Base-by-base conservation (phyloP, 2,888 invertebrate species). In the Hypercompe scribonia region DNA sequence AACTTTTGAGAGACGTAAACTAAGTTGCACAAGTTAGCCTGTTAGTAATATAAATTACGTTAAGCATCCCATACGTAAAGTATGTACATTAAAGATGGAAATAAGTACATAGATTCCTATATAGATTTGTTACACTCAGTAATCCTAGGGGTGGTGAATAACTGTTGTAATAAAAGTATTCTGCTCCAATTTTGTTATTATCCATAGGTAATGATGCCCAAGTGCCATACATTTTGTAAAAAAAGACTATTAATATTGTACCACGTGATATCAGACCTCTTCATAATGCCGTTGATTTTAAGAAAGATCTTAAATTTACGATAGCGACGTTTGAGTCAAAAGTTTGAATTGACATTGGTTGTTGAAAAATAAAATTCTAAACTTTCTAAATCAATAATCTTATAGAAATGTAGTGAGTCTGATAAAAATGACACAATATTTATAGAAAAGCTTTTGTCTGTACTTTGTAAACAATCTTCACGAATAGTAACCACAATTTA, bases 401-500 rank as follows among this genome's bases (percentile, higher is more conserved):
- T 28, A 39, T 7, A 61, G 31, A 61, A 31, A 28, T 28, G 18
- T 54, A 28, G 21, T 42, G 18, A 34, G 42, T 61, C 34, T 61
- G n/a, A 64, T 70, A 54, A 72, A 73, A 74, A 77, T 75, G 79
- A 77, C 75, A 79, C 72, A 73, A 73, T n/a, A 39, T 54, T 66
- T 61, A 36, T 76, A 39, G n/a, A 70, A 67, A n/a, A 11, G 69
- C 61, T 65, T 69, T 64, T 73, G 66, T 68, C 54, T 64, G 28
- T 70, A 71, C 39, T 68, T 39, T 64, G 42, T 64, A 71, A 68
- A 66, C 61, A 71, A 39, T 61, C 34, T 63, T 61, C 63, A 73
- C 67, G 21, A 65, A 66, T 70, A 68, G 70, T 78, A 66, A 54
- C 68, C 68, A 69, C 54, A 66, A 79, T 76, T 79, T 85, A 87